Base-by-base conservation (phyloP, 2,888 invertebrate species). In the Isotomurus palustris region DNA sequence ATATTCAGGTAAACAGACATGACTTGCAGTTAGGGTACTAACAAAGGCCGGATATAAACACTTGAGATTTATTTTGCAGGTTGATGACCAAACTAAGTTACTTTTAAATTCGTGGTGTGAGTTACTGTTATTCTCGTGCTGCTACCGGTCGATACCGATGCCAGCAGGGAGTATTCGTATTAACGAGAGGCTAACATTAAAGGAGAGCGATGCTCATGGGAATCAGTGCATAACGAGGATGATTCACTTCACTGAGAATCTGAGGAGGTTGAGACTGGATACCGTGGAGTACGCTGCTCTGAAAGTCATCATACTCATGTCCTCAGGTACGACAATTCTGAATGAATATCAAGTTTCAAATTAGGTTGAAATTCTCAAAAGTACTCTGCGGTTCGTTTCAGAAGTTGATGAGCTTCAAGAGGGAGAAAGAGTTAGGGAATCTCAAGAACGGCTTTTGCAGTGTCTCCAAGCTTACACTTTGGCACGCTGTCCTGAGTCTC, bases 41-140 rank as follows among this genome's bases (percentile, higher is more conserved):
- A n/a, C 22, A 35, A 17, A 53, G 14, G 12, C 21, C n/a, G 49
- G 1, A 27, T 27, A 44, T 19, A 35, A 14, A 25, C 40, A 48
- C 32, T 51, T 38, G 32, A 19, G 38, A 21, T 21, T 22, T 44
- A 24, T 44, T 36, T 53, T 36, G 32, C 77, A 92, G 92, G 95
- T 95, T 76, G 96, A 96, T 78, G 96, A 96, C 80, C 96, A 96
- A 80, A 96, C 95, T 73, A 88, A 93, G 73, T 80, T 96, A 73
- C 83, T 96, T 69, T 94, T 96, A 73, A 96, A 96, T 78, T 93
- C 95, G 63, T 96, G 96, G 96, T 94, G 95, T 77, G 92, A 93
- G 78, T 79, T 93, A 71, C 77, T 93, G 69, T 82, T 93, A 64
- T 87, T 93, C 74, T 92, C 92, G 49, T 93, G 92, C 78, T 93